Evolutionary conservation across 2,113 vertebrate genomes (phyloP), one percentile per base, ranked within the genome.

Genomic region (Bettongia penicillata): DNA sequence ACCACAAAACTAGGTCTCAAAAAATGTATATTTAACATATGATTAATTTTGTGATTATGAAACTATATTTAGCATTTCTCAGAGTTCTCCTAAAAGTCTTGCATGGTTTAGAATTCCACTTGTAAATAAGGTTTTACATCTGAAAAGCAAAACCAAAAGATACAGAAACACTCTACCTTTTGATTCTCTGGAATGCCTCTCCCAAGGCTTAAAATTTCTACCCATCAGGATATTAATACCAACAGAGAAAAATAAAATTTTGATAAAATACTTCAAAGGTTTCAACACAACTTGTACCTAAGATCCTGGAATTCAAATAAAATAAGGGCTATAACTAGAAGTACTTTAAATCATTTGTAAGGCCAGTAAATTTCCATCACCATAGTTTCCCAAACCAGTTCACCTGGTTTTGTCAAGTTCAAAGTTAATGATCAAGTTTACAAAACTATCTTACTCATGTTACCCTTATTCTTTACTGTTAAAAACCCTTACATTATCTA

Each of bases 351-450:
- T 68, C 48, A 90, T 91, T 92, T 95, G 52, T 94, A 97, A 95
- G 96, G 94, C 53, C 89, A 96, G 91, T 96, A 95, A 43, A 97
- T 91, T 98, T 98, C 98, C 97, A 95, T 77, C 26, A 97, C 93
- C 95, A 98, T 37, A 16, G 92, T 98, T 98, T 98, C 97, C 98
- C 96, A 98, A 98, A 98, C 98, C 94, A 98, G 96, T 98, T 98
- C 57, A 98, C 97, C 98, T 98, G 96, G 93, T 97, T 98, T 98
- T 98, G 98, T 97, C 94, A 98, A 98, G 93, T 96, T 91, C 93
- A 98, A 97, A 96, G 97, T 97, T 97, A 98, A 97, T 96, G 97
- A 98, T 97, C 47, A 51, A 96, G 97, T 97, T 93, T 98, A 97
- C 97, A 97, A 91, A 96, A 93, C 53, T 92, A 93, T 23, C 48